Conservation (phyloP, 1,140 invertebrate species). For the Phymastichus coffea region DNA sequence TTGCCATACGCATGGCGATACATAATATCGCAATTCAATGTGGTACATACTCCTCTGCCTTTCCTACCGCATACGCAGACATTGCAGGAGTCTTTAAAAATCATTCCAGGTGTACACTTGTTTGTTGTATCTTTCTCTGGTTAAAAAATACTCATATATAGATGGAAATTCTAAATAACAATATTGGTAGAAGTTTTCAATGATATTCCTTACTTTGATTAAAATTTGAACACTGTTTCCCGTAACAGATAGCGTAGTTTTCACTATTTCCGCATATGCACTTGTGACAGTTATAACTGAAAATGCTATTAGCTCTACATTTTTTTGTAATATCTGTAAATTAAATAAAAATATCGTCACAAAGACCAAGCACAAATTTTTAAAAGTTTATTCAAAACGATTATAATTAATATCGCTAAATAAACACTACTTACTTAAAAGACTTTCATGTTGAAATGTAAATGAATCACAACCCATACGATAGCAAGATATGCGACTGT, state of each 20-base stretch:
- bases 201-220: not conserved
- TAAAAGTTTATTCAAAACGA: not conserved
- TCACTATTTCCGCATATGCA: not conserved
- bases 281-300: constrained; percentile 2
- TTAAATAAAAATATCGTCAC: too few relatives aligned
- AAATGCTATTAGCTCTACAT: not conserved
- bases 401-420: too few relatives aligned
- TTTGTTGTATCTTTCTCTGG: not conserved
- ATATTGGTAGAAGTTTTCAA: too few relatives aligned
- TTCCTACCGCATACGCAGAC: not conserved
- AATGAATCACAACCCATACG: not conserved
- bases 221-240: not conserved
- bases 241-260: constrained; percentile 1
- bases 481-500: not conserved
- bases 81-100: not conserved
- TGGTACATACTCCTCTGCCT: not conserved
- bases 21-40: not conserved
- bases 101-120: constrained; percentile 1
- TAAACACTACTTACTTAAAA: constrained; percentile 10
- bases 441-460: not conserved
- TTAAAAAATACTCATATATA: too few relatives aligned
- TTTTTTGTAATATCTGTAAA: not conserved
- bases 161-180: too few relatives aligned
- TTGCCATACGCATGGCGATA: too few relatives aligned
- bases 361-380: too few relatives aligned